These are phyloP conservation scores for Diadema setosum DNA, from an alignment of 35 echinoderm and acorn worm species.

Conservation along the genomic window DNA sequence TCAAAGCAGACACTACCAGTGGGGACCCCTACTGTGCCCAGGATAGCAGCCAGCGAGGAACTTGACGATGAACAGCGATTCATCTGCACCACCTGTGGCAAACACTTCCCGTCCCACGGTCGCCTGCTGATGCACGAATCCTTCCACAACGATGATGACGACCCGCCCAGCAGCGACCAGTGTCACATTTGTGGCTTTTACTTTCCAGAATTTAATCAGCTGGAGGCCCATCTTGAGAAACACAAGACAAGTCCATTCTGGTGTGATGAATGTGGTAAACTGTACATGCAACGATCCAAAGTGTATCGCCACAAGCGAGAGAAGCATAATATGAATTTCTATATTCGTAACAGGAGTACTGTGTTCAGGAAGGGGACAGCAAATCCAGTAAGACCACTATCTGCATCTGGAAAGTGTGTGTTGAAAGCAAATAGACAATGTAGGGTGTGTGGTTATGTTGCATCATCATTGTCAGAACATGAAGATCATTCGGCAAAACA, in stretches of 20 bases:
- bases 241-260: background rate
- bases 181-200: background rate
- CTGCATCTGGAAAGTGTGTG: background rate
- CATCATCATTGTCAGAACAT: background rate
- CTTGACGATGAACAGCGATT: background rate
- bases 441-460: background rate
- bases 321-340: background rate
- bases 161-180: background rate
- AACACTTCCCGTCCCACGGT: background rate
- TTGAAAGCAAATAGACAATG: background rate
- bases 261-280: background rate
- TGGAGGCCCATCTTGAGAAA: background rate
- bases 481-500: background rate
- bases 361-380: background rate
- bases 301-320: background rate
- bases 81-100: constrained; percentile 4
- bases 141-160: background rate
- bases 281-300: background rate
- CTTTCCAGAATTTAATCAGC: background rate
- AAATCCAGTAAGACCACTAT: background rate
- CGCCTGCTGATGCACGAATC: background rate
- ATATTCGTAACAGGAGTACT: background rate
- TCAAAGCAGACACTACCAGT: no score
- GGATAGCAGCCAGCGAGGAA: no score
- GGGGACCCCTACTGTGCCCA: no score